Evolutionary conservation across 2,797 vertebrate species (phyloP).

Genomic region (Halcyon chelicuti): DNA sequence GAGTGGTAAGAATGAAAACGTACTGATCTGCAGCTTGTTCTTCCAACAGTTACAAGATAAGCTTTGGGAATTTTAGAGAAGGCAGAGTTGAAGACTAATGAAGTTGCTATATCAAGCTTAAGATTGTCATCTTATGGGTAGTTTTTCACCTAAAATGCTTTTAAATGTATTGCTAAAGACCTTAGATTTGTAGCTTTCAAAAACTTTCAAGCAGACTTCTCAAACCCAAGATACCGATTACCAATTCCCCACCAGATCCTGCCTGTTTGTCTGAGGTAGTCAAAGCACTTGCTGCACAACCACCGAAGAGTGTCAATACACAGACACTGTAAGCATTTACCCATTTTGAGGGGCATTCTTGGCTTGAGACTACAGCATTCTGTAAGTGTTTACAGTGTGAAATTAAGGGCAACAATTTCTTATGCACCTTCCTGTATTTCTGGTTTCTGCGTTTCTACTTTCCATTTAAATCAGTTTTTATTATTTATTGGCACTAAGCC

Average conservation of each 20-base stretch:
- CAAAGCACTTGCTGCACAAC: not conserved
- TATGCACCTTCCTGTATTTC: slow-evolving; percentile 57
- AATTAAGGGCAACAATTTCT: slow-evolving; percentile 39
- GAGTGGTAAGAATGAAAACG: not conserved
- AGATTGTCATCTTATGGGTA: not conserved
- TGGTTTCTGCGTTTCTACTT: slow-evolving; percentile 26
- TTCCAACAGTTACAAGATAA: not conserved
- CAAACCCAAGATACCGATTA: not conserved
- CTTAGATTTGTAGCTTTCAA: not conserved
- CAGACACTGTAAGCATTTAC: not conserved
- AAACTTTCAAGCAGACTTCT: not conserved
- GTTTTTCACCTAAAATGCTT: not conserved
- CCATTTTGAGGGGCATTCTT: not conserved
- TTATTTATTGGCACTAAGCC: slow-evolving; percentile 49
- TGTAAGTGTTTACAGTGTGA: slow-evolving; percentile 26
- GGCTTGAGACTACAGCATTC: not conserved
- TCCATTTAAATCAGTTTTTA: slow-evolving; percentile 50
- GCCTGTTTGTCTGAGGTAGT: not conserved
- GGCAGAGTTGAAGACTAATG: not conserved
- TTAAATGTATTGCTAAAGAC: not conserved
- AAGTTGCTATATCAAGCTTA: not conserved
- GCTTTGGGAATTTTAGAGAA: not conserved
- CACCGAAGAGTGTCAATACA: not conserved
- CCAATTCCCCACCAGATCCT: not conserved
- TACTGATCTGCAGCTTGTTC: not conserved